Percentiles rank a stretch among this genome's conserved stretches.
Evolutionary conservation across 2,113 vertebrate genomes (phyloP).

Genomic region (Rhinogobius similis): DNA sequence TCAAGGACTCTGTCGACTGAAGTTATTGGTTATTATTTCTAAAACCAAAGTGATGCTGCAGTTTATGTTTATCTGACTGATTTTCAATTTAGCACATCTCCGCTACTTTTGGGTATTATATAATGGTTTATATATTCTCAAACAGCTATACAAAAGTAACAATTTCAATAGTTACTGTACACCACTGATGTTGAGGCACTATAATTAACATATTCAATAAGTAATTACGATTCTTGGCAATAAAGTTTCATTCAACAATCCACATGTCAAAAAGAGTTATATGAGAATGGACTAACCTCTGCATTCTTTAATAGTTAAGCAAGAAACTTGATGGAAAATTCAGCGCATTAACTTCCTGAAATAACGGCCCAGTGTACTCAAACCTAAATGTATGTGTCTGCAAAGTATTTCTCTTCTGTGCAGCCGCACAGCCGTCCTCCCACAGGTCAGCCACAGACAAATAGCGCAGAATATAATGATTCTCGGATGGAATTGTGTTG

Average conservation of each 20-base stretch:
- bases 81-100: not conserved
- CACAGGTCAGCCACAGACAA: not conserved
- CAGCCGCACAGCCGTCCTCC: conserved; percentile 13
- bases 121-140: not conserved
- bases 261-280: not conserved
- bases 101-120: not conserved
- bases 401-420: conserved; percentile 8
- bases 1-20: not conserved
- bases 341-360: not conserved
- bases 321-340: not conserved
- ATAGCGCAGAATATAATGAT: conserved; percentile 22
- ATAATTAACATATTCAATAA: too few species aligned
- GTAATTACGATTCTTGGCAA: too few species aligned
- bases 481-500: conserved; percentile 11
- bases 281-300: not conserved
- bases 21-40: not conserved
- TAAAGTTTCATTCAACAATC: not conserved
- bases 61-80: not conserved
- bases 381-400: not conserved
- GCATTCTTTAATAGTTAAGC: not conserved
- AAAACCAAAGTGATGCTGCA: not conserved
- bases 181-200: not conserved
- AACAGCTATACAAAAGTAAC: not conserved
- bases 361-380: not conserved
- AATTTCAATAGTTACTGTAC: not conserved